phyloP scores from a whole-genome alignment of 1,140 invertebrate genomes.

The Sweltsa coloradensis region DNA sequence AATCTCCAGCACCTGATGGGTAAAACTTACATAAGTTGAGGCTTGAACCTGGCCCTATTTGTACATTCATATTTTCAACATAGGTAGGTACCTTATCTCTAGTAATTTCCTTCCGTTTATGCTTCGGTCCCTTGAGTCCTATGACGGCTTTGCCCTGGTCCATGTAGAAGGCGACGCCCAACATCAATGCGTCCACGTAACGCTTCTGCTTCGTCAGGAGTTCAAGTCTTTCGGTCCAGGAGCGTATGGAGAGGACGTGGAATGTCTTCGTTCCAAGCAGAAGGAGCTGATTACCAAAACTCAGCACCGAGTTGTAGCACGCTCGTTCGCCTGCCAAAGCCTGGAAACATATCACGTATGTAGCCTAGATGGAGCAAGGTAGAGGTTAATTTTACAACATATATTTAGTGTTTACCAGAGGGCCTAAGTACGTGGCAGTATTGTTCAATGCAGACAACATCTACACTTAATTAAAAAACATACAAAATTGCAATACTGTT shows the following conservation, averaged over 20 bases:
- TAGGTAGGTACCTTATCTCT: constrained; percentile 45
- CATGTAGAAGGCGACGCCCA: constrained; percentile 55
- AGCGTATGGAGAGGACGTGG: constrained; percentile 65
- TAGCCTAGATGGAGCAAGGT: too few species aligned
- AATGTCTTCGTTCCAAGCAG: constrained; percentile 72
- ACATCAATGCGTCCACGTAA: constrained; percentile 46
- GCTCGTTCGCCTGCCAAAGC: constrained; percentile 73
- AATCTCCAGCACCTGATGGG: constrained; percentile 38
- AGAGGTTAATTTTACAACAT: too few species aligned
- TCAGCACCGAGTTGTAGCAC: constrained; percentile 82
- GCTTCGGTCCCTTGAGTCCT: constrained; percentile 40
- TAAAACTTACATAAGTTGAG: not conserved
- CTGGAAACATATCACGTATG: too few species aligned
- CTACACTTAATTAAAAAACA: too few species aligned
- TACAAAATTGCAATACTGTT: too few species aligned
- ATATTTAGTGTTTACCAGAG: too few species aligned
- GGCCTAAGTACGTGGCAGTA: too few species aligned
- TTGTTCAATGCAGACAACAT: too few species aligned
- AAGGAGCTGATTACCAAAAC: constrained; percentile 67
- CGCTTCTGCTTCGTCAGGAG: constrained; percentile 51
- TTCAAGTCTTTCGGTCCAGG: constrained; percentile 67
- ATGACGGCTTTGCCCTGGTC: constrained; percentile 54
- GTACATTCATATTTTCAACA: constrained; percentile 5
- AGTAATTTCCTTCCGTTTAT: constrained; percentile 42
- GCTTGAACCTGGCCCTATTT: not conserved